Conservation (phyloP, 2,797 vertebrate genomes). For the Sebastes steindachneri region DNA sequence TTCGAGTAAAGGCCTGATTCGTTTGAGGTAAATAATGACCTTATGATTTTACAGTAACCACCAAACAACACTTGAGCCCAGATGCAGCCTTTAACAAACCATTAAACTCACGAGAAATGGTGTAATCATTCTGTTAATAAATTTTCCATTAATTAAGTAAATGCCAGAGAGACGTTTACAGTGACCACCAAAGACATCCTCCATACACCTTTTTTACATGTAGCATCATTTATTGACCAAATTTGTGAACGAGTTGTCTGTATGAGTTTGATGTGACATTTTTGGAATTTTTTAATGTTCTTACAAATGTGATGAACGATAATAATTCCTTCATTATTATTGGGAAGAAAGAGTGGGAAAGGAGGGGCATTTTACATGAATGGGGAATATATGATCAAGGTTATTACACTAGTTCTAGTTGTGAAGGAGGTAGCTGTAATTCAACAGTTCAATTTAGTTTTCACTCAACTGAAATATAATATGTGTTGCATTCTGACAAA, state of each 20-base stretch:
- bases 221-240: conserved; percentile 14
- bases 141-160: background rate
- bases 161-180: background rate
- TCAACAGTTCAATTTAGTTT: background rate
- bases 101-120: background rate
- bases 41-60: background rate
- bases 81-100: background rate
- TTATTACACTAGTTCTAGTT: background rate
- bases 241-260: background rate
- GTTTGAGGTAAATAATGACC: background rate
- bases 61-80: background rate
- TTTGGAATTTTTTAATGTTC: background rate
- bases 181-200: conserved; percentile 18
- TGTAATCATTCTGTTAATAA: background rate
- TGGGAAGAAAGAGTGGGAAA: background rate
- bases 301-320: background rate
- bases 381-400: background rate
- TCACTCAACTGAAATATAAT: background rate
- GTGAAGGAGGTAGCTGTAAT: background rate
- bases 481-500: background rate
- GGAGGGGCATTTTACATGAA: background rate
- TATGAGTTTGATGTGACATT: background rate
- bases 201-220: background rate
- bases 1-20: background rate
- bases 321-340: background rate